Evolutionary conservation across 2,797 vertebrate genomes (phyloP).

Genomic region (Sebastes cheni): DNA sequence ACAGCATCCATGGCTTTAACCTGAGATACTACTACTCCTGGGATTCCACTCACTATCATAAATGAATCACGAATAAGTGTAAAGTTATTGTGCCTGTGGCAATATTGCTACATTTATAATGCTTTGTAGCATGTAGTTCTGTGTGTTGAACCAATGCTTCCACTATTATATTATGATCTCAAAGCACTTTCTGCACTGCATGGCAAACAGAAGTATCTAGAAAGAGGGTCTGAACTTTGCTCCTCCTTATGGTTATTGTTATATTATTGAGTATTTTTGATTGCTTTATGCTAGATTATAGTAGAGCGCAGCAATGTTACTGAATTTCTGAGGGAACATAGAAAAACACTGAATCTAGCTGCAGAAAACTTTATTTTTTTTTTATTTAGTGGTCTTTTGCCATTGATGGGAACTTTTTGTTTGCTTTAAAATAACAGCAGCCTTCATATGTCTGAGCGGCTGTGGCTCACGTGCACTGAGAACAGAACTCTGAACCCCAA

Average conservation of each 20-base stretch:
- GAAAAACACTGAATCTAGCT: not conserved
- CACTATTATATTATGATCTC: not conserved
- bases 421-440: not conserved
- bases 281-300: not conserved
- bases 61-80: conserved; percentile 8
- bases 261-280: not conserved
- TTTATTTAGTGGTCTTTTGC: not conserved
- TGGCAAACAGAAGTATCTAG: not conserved
- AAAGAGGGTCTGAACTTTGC: not conserved
- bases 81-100: conserved; percentile 25
- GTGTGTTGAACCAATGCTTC: not conserved
- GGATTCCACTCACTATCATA: conserved; percentile 8
- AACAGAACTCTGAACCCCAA: not conserved
- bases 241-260: not conserved
- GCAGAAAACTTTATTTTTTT: not conserved
- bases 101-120: not conserved
- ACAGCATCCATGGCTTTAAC: not conserved
- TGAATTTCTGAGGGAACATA: not conserved
- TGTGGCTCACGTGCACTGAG: not conserved
- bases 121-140: conserved; percentile 4
- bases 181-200: not conserved
- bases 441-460: not conserved
- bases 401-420: not conserved
- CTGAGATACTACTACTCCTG: conserved; percentile 8
- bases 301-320: not conserved